Percentiles rank a stretch among this genome's conserved stretches.
These are phyloP conservation scores for Zygothrica quintamaculata DNA, from an alignment of 2,888 invertebrate species.

Conservation along the genomic window DNA sequence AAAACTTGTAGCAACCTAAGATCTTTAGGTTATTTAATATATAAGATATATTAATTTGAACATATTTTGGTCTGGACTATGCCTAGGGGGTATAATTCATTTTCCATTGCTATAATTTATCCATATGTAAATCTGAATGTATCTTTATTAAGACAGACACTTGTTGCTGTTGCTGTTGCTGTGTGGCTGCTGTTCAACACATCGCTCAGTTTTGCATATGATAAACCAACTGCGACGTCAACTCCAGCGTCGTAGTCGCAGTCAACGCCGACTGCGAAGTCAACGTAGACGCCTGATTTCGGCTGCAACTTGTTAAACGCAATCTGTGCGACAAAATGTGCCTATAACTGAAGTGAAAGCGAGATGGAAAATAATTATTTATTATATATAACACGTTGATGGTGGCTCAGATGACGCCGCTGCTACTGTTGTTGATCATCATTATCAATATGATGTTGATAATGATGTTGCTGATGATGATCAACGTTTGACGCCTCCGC, in stretches of 20 bases:
- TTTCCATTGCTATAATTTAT: slow-evolving; percentile 8
- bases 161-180: slow-evolving; percentile 38
- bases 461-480: slow-evolving; percentile 46
- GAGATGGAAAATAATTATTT: slow-evolving; percentile 51
- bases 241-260: slow-evolving; percentile 3
- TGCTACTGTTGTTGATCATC: slow-evolving; percentile 47
- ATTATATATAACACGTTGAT: slow-evolving; percentile 53
- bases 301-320: slow-evolving; percentile 38
- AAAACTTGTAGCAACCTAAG: too few species aligned
- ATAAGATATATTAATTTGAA: too few species aligned
- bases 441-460: slow-evolving; percentile 9
- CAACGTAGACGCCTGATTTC: neutral
- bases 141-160: slow-evolving; percentile 78
- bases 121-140: slow-evolving; percentile 33
- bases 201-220: slow-evolving; percentile 61
- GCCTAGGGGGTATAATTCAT: too few species aligned
- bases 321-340: slow-evolving; percentile 55
- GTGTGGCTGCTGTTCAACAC: slow-evolving; percentile 37
- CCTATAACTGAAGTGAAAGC: slow-evolving; percentile 43
- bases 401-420: slow-evolving; percentile 13
- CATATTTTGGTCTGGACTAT: too few species aligned
- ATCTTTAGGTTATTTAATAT: too few species aligned
- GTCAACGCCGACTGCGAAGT: neutral
- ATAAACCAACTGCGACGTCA: slow-evolving; percentile 25
- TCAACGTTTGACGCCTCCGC: slow-evolving; percentile 37